A percentile compares a stretch with the other conserved stretches of the same genome.
Evolutionary conservation across 2,797 vertebrate species (phyloP).

Genomic region (Ctenopoma kingsleyae): DNA sequence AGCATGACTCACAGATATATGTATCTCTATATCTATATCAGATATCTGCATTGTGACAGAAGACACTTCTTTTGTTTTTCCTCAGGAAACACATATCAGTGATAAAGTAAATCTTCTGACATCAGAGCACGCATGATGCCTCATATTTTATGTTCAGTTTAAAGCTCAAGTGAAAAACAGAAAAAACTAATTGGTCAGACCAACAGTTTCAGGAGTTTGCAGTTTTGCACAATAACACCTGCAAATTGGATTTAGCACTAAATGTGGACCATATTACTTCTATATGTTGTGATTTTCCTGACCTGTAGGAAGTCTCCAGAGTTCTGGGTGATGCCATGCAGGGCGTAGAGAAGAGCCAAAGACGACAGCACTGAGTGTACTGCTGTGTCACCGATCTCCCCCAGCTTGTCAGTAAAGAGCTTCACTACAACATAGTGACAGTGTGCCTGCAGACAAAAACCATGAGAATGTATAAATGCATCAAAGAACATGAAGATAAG

Average conservation of each 20-base stretch:
- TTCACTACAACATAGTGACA: conserved; percentile 96
- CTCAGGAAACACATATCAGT: no score
- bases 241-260: background rate
- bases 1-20: no score
- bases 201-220: background rate
- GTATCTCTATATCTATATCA: no score
- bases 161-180: background rate
- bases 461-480: background rate
- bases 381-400: conserved; percentile 84
- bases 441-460: conserved; percentile 87
- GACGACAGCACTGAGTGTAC: conserved; percentile 87
- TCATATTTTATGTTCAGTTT: background rate
- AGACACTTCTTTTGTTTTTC: no score
- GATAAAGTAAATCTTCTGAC: background rate
- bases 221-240: background rate
- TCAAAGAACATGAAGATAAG: background rate
- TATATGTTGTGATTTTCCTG: conserved; percentile 31
- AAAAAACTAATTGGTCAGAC: background rate
- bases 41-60: no score
- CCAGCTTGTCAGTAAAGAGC: conserved; percentile 91
- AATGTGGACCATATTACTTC: background rate
- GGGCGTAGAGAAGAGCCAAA: conserved; percentile 91
- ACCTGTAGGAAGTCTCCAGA: conserved; percentile 96
- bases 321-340: conserved; percentile 90
- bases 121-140: background rate